Conservation (phyloP, 2,113 vertebrate genomes). For the Myotis lucifugus region DNA sequence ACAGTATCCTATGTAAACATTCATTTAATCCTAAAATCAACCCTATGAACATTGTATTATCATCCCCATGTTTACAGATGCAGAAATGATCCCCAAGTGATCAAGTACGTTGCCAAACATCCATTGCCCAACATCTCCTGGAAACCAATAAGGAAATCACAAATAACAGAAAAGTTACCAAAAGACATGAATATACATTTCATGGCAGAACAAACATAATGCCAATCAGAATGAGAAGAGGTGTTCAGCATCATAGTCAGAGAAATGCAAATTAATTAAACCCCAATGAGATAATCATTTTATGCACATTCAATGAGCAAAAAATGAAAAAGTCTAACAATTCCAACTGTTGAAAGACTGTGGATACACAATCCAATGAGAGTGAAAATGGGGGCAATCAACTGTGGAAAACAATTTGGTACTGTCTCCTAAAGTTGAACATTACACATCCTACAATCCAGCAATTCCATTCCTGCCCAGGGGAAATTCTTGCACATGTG, state of each 20-base stretch:
- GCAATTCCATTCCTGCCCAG: not conserved
- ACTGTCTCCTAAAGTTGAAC: not conserved
- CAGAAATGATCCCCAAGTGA: not conserved
- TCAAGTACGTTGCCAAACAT: not conserved
- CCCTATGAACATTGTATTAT: not conserved
- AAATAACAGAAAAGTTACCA: not conserved
- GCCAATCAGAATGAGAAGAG: not conserved
- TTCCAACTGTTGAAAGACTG: not conserved
- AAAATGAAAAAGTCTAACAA: not conserved
- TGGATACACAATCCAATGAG: not conserved
- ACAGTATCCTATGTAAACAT: not conserved
- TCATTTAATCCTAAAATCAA: not conserved
- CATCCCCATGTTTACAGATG: not conserved
- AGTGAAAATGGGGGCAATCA: not conserved
- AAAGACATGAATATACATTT: not conserved
- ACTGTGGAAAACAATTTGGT: not conserved
- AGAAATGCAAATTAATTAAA: not conserved
- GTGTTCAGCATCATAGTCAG: not conserved
- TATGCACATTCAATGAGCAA: not conserved
- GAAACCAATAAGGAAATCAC: constrained; percentile 1
- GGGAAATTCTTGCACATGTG: not conserved
- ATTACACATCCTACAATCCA: not conserved
- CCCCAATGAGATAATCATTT: not conserved
- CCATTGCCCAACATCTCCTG: not conserved
- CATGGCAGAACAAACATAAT: not conserved